Evolutionary conservation across 2,888 invertebrate genomes (phyloP).

Genomic region (Bombyx huttoni): DNA sequence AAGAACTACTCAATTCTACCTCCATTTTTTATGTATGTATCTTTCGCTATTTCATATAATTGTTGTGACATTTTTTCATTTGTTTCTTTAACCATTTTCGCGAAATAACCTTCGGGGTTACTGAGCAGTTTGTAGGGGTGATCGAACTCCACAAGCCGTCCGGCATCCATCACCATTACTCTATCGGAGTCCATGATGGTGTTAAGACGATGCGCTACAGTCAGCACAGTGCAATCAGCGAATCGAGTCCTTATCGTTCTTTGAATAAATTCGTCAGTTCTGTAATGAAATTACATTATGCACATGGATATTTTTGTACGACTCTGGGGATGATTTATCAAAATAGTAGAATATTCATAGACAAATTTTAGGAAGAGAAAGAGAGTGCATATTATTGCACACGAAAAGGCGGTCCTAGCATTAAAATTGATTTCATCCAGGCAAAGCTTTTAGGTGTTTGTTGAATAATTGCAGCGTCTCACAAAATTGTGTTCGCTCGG

Average conservation of each 20-base stretch:
- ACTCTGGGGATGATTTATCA: too few relatives aligned
- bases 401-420: too few relatives aligned
- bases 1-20: constrained; percentile 39
- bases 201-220: constrained; percentile 91
- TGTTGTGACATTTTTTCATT: constrained; percentile 70
- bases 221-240: constrained; percentile 86
- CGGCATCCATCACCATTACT: constrained; percentile 89
- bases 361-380: too few relatives aligned
- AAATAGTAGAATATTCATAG: too few relatives aligned
- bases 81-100: constrained; percentile 80
- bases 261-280: constrained; percentile 89
- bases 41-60: constrained; percentile 54
- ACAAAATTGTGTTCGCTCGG: too few relatives aligned
- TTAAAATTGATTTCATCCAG: too few relatives aligned
- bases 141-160: constrained; percentile 81
- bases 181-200: constrained; percentile 95
- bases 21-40: constrained; percentile 50
- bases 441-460: too few relatives aligned
- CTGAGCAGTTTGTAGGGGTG: constrained; percentile 77
- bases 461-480: too few relatives aligned
- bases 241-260: constrained; percentile 86
- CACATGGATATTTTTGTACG: too few relatives aligned
- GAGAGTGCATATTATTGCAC: too few relatives aligned
- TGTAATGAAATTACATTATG: constrained; percentile 23
- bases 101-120: constrained; percentile 73